A percentile compares a stretch with the other conserved stretches of the same genome.
These are phyloP conservation scores for Furcifer pardalis DNA, from an alignment of 2,797 vertebrate species.

Conservation along the genomic window DNA sequence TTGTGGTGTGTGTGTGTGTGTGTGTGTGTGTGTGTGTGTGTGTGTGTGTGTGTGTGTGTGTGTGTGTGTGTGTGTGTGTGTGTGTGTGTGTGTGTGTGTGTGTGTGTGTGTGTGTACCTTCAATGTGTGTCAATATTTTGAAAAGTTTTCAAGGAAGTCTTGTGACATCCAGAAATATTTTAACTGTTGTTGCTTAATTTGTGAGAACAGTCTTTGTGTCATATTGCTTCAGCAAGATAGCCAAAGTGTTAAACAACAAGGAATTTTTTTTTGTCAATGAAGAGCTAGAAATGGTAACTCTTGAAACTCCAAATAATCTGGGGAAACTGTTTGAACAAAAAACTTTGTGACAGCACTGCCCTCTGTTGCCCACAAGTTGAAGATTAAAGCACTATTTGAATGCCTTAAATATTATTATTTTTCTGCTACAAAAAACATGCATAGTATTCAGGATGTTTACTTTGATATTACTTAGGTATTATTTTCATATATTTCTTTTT, in stretches of 20 bases:
- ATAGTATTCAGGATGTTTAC: fast-evolving
- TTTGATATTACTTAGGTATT: background rate
- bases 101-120: too few relatives aligned
- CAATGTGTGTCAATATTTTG: background rate
- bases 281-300: slow-evolving; percentile 35
- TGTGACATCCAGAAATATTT: background rate
- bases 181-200: background rate
- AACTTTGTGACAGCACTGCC: slow-evolving; percentile 54
- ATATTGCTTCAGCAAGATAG: slow-evolving; percentile 27
- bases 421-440: background rate
- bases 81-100: too few relatives aligned
- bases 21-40: too few relatives aligned
- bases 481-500: background rate
- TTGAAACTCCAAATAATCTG: background rate
- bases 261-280: slow-evolving; percentile 44
- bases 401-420: background rate
- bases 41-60: too few relatives aligned
- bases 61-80: too few relatives aligned
- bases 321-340: background rate
- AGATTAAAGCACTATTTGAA: background rate
- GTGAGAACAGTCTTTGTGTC: background rate
- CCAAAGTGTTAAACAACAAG: slow-evolving; percentile 46
- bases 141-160: background rate
- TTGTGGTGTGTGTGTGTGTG: too few relatives aligned
- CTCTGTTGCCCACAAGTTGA: slow-evolving; percentile 40